phyloP scores from a whole-genome alignment of 2,113 vertebrate genomes.

The Rhinichthys klamathensis region DNA sequence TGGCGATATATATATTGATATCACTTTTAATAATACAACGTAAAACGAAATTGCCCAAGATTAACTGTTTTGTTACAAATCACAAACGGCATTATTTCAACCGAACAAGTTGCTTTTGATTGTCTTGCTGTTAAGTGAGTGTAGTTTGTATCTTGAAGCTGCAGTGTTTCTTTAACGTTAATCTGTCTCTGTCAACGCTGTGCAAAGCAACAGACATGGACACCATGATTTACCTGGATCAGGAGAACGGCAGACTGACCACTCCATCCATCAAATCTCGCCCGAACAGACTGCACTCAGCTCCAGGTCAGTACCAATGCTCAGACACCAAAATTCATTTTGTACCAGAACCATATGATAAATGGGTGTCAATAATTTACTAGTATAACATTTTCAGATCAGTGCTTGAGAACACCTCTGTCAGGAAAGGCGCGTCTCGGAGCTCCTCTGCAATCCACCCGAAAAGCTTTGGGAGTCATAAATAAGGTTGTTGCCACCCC shows the following conservation, averaged over 20 bases:
- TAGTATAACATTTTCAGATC: constrained; percentile 11
- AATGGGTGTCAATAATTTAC: background rate
- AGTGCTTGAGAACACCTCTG: constrained; percentile 54
- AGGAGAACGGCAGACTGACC: constrained; percentile 52
- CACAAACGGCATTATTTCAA: background rate
- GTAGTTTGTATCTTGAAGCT: background rate
- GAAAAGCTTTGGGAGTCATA: constrained; percentile 58
- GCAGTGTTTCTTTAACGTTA: no score
- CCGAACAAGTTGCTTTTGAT: background rate
- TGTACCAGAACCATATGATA: background rate
- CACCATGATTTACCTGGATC: constrained; percentile 49
- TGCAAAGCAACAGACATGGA: constrained; percentile 47
- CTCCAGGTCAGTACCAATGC: constrained; percentile 48
- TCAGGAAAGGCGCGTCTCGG: constrained; percentile 20
- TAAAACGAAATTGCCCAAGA: background rate
- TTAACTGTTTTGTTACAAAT: background rate
- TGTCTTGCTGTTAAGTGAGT: background rate
- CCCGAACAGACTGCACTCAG: constrained; percentile 56
- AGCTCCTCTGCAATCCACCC: constrained; percentile 29
- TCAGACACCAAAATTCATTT: background rate
- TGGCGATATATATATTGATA: background rate
- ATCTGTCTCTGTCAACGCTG: background rate
- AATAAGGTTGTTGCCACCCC: constrained; percentile 49
- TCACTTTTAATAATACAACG: background rate
- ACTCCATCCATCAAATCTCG: constrained; percentile 51